Evolutionary conservation across 2,888 invertebrate genomes (phyloP).

Genomic region (Opisthograptis luteolata): DNA sequence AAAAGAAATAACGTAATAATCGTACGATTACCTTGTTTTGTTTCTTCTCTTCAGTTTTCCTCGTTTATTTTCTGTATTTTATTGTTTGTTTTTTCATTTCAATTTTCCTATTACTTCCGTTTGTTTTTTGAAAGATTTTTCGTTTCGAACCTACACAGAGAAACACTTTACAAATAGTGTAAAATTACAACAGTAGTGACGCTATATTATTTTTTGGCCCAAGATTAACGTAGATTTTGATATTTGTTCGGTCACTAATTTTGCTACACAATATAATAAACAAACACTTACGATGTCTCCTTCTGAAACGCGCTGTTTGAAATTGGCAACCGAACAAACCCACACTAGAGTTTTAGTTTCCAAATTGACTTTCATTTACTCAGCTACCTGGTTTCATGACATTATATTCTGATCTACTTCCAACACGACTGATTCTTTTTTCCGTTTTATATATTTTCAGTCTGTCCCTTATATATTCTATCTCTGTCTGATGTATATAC

Average conservation of each 20-base stretch:
- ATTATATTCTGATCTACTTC: slow-evolving; percentile 44
- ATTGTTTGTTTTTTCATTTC: slow-evolving; percentile 59
- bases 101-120: slow-evolving; percentile 75
- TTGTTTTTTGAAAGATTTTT: slow-evolving; percentile 58
- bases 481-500: slow-evolving; percentile 38
- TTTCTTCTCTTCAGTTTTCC: slow-evolving; percentile 49
- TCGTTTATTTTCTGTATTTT: slow-evolving; percentile 55
- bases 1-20: slow-evolving; percentile 33
- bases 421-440: slow-evolving; percentile 39
- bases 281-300: not conserved
- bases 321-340: slow-evolving; percentile 73
- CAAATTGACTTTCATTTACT: slow-evolving; percentile 57
- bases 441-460: slow-evolving; percentile 38
- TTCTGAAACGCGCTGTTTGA: slow-evolving; percentile 3
- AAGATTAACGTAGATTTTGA: slow-evolving; percentile 68
- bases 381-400: slow-evolving; percentile 74
- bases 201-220: slow-evolving; percentile 78
- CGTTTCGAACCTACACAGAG: slow-evolving; percentile 82
- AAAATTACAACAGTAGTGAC: slow-evolving; percentile 63
- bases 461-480: slow-evolving; percentile 38
- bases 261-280: too few relatives aligned
- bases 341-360: slow-evolving; percentile 63
- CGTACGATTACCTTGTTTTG: slow-evolving; percentile 55
- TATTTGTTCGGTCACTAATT: slow-evolving; percentile 75
- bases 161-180: slow-evolving; percentile 78